Evolutionary conservation across 2,113 vertebrate species (phyloP).

Genomic region (Microcebus griseorufus): DNA sequence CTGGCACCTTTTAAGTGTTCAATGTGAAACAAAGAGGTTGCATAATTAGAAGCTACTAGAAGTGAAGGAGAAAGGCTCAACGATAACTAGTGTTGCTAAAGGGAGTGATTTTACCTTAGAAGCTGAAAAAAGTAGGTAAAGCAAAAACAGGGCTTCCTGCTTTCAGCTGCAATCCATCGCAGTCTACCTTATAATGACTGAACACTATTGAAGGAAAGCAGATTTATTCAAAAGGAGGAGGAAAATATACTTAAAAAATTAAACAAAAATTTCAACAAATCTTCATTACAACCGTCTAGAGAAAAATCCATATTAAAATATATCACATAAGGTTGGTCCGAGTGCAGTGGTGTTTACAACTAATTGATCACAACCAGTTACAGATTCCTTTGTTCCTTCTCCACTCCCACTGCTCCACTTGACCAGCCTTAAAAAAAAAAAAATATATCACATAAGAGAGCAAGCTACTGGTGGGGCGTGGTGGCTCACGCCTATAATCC

Average conservation of each 20-base stretch:
- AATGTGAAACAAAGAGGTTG: neutral
- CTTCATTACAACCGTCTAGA: neutral
- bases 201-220: neutral
- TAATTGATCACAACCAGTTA: no score
- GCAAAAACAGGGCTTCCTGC: neutral
- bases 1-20: neutral
- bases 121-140: constrained; percentile 17
- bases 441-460: neutral
- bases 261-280: neutral
- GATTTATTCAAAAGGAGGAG: neutral
- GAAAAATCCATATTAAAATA: neutral
- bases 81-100: neutral
- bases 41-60: neutral
- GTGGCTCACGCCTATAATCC: no score
- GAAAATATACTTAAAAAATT: neutral
- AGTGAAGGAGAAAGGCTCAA: neutral
- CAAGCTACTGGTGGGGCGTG: neutral
- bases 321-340: neutral
- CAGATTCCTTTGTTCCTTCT: no score
- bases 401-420: no score
- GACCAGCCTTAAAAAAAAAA: no score
- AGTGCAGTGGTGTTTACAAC: no score
- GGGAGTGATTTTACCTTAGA: neutral
- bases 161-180: neutral
- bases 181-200: neutral